These are phyloP conservation scores for Patella caerulea DNA, from an alignment of 2,888 invertebrate species.

Conservation along the genomic window DNA sequence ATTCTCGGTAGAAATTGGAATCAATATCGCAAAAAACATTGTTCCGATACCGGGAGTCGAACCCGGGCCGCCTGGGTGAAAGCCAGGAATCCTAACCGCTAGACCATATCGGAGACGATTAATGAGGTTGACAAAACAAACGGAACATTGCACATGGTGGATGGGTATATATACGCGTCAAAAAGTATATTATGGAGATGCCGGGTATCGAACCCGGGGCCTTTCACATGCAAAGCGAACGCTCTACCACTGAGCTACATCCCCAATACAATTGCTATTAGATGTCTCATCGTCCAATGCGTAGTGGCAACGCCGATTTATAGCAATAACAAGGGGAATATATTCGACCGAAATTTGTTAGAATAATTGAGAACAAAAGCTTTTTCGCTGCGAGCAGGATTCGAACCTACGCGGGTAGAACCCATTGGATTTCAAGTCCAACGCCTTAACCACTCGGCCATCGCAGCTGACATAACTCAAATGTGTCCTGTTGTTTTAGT, in stretches of 20 bases:
- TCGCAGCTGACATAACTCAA: constrained; percentile 1
- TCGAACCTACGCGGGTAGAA: constrained; percentile 27
- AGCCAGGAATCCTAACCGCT: constrained; percentile 12
- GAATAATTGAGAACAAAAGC: too few species aligned
- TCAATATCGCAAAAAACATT: background rate
- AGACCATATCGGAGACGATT: constrained; percentile 7
- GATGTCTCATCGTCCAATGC: too few species aligned
- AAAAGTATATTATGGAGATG: constrained; percentile 31
- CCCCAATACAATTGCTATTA: background rate
- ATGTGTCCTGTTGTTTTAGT: too few species aligned
- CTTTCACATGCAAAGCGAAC: constrained; percentile 49
- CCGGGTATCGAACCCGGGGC: constrained; percentile 48
- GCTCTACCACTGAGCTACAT: constrained; percentile 26
- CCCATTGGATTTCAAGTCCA: constrained; percentile 30
- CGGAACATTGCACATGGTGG: too few species aligned
- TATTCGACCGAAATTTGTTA: too few species aligned
- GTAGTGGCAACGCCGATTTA: too few species aligned
- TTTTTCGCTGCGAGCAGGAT: background rate
- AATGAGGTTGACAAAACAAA: too few species aligned
- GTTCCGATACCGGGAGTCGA: constrained; percentile 13
- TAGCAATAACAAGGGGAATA: too few species aligned
- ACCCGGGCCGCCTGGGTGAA: constrained; percentile 13
- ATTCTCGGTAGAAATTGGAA: too few species aligned
- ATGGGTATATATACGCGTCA: background rate
- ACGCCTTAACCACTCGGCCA: constrained; percentile 30